Evolutionary conservation across 2,797 vertebrate genomes (phyloP).

Genomic region (Xenopus petersii): DNA sequence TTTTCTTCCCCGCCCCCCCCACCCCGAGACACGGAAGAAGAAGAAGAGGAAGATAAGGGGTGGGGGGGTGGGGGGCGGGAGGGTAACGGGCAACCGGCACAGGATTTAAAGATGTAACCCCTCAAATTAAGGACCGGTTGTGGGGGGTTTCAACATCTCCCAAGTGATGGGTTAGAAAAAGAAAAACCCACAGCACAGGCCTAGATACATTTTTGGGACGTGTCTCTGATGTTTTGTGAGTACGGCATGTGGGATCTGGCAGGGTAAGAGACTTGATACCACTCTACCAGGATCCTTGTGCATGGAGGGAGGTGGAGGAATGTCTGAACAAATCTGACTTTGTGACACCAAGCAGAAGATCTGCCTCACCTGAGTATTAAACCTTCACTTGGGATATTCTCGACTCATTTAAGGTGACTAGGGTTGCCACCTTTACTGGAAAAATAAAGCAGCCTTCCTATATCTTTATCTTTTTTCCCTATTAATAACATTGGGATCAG

Average conservation of each 20-base stretch:
- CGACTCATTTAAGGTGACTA: background rate
- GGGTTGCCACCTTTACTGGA: too few species aligned
- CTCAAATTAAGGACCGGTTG: constrained; percentile 32
- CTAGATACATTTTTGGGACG: constrained; percentile 17
- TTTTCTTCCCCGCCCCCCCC: background rate
- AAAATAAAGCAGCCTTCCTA: too few species aligned
- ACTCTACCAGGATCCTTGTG: background rate
- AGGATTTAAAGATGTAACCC: constrained; percentile 47
- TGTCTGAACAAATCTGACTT: constrained; percentile 5
- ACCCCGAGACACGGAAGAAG: constrained; percentile 28
- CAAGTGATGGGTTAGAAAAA: constrained; percentile 34
- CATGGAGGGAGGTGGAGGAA: constrained; percentile 6
- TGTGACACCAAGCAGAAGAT: background rate
- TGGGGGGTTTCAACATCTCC: constrained; percentile 17
- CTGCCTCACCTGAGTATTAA: constrained; percentile 28
- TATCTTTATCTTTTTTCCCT: too few species aligned
- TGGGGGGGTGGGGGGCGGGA: constrained; percentile 3
- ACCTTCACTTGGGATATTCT: constrained; percentile 3
- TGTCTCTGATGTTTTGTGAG: background rate
- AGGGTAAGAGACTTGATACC: background rate
- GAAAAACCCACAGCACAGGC: background rate
- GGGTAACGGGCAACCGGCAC: constrained; percentile 20
- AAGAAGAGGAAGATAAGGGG: constrained; percentile 38
- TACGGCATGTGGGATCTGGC: too few species aligned
- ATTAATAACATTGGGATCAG: too few species aligned